These are phyloP conservation scores for Pteropus rufus DNA, from an alignment of 2,797 vertebrate genomes.

Conservation along the genomic window DNA sequence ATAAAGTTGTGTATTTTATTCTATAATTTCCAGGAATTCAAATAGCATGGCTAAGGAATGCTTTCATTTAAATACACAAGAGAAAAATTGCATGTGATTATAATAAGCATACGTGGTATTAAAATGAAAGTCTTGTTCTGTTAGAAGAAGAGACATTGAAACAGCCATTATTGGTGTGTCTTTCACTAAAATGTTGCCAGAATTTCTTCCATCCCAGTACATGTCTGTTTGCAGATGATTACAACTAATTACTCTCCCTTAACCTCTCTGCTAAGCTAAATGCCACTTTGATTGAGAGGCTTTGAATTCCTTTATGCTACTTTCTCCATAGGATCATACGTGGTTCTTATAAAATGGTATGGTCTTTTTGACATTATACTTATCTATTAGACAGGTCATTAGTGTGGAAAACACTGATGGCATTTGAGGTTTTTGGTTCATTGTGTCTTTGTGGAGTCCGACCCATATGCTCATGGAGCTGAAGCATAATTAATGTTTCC, in stretches of 20 bases:
- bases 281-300: slow-evolving; percentile 44
- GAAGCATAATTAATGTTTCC: not conserved
- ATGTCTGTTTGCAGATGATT: slow-evolving; percentile 71
- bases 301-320: not conserved
- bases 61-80: slow-evolving; percentile 5
- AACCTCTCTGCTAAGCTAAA: slow-evolving; percentile 64
- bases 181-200: slow-evolving; percentile 23
- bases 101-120: not conserved
- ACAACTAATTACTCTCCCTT: slow-evolving; percentile 68
- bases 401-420: not conserved
- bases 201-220: slow-evolving; percentile 52
- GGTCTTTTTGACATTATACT: not conserved
- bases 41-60: not conserved
- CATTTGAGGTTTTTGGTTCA: not conserved
- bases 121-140: not conserved
- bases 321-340: not conserved
- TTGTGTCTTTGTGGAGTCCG: not conserved
- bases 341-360: not conserved
- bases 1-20: not conserved
- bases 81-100: not conserved
- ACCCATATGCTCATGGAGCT: not conserved
- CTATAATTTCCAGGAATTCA: not conserved
- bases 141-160: not conserved
- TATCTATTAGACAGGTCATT: not conserved
- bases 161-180: not conserved